These are phyloP conservation scores for Chondrosia reniformis DNA, from an alignment of 37 sponge, comb jelly and placozoan genomes.

Conservation along the genomic window DNA sequence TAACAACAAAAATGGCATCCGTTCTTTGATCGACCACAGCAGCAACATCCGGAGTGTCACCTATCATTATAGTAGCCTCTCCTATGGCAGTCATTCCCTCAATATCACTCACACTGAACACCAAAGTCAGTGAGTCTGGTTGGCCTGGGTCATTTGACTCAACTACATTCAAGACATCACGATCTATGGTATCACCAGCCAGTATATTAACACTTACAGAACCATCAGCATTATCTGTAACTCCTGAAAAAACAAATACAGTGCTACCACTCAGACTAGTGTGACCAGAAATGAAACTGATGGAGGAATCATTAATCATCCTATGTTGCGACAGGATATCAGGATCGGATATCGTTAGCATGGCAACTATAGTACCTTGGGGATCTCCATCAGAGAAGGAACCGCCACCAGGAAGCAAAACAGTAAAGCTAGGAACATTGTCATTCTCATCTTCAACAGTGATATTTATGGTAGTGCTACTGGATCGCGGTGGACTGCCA, in stretches of 20 bases:
- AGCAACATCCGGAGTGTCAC: conserved; percentile 53
- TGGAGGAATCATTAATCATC: background rate
- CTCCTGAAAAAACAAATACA: background rate
- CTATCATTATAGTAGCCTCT: conserved; percentile 19
- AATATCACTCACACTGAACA: conserved; percentile 1
- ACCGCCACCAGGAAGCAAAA: conserved; percentile 31
- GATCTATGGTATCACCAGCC: background rate
- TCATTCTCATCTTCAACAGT: conserved; percentile 54
- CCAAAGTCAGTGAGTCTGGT: background rate
- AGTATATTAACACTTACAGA: background rate
- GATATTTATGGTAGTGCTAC: conserved; percentile 3
- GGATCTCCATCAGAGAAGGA: conserved; percentile 12
- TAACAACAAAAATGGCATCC: conserved; percentile 33
- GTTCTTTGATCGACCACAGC: conserved; percentile 47
- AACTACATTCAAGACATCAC: too few species aligned
- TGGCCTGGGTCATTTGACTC: too few species aligned
- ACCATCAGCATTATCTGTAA: background rate
- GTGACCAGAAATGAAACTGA: background rate
- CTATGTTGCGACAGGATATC: background rate
- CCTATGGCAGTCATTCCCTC: background rate
- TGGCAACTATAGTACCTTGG: background rate
- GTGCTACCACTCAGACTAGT: background rate
- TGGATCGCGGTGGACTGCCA: conserved; percentile 46
- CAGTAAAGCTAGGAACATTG: conserved; percentile 47
- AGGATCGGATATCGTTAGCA: conserved; percentile 1